Evolutionary conservation across 1,140 invertebrate species (phyloP).

Genomic region (Ericerus pela): DNA sequence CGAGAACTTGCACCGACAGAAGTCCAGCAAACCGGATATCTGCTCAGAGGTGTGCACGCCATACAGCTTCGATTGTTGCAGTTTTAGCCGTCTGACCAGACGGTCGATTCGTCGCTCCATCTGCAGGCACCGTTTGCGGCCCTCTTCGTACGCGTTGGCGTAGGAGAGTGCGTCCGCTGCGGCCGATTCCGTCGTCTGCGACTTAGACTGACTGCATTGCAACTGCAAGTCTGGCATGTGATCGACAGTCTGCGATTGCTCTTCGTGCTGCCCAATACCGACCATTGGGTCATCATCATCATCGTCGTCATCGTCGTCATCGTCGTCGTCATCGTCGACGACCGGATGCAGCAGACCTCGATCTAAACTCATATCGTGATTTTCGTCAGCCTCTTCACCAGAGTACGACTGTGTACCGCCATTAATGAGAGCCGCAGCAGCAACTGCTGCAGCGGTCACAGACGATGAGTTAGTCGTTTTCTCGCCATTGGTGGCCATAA

Average conservation of each 20-base stretch:
- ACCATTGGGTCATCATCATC: too few species aligned
- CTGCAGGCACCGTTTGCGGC: slow-evolving; percentile 38
- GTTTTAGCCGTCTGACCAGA: slow-evolving; percentile 51
- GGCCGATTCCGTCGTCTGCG: neutral
- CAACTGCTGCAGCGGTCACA: too few species aligned
- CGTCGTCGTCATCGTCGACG: neutral
- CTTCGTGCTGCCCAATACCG: too few species aligned
- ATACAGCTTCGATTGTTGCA: slow-evolving; percentile 53
- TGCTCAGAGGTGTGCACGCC: slow-evolving; percentile 61
- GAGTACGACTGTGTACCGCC: neutral
- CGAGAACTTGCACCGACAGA: slow-evolving; percentile 38
- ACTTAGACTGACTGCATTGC: too few species aligned
- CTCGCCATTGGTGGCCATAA: neutral
- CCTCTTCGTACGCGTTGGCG: slow-evolving; percentile 32
- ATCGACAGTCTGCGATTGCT: too few species aligned
- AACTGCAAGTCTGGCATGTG: too few species aligned
- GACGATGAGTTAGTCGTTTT: too few species aligned
- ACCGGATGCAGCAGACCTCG: neutral
- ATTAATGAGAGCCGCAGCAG: neutral
- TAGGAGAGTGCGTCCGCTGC: neutral
- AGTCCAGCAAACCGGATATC: slow-evolving; percentile 50
- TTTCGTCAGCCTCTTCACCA: neutral
- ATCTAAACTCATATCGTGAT: neutral
- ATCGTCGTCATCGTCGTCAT: too few species aligned
- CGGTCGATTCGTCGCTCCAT: slow-evolving; percentile 50